phyloP scores from a whole-genome alignment of 2,113 vertebrate species.

The Bos javanicus region DNA sequence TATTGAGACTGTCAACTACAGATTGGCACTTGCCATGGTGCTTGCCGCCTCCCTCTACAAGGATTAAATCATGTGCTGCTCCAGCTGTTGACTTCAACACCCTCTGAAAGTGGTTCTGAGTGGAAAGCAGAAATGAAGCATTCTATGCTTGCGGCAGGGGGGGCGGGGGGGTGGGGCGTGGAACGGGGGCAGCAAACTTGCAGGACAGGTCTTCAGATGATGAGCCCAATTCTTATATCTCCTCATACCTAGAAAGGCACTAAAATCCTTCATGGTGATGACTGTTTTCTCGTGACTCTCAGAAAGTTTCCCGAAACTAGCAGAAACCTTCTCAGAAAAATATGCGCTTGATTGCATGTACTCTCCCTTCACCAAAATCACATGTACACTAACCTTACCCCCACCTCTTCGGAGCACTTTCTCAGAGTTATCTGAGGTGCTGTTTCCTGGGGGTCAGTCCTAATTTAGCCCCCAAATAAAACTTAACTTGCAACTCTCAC shows the following conservation, averaged over 20 bases:
- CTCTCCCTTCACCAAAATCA: not conserved
- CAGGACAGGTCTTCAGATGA: not conserved
- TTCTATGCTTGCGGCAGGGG: not conserved
- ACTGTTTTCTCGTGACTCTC: not conserved
- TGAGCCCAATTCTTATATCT: not conserved
- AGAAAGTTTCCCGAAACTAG: not conserved
- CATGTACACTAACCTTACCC: not conserved
- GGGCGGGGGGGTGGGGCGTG: too few species aligned
- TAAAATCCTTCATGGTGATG: not conserved
- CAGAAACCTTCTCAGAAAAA: not conserved
- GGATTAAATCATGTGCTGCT: not conserved
- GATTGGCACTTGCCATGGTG: not conserved
- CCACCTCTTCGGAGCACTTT: not conserved
- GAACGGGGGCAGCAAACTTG: not conserved
- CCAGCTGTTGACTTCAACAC: not conserved
- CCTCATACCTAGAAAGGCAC: not conserved
- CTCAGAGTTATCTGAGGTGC: not conserved
- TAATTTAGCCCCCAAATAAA: not conserved
- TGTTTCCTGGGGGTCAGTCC: not conserved
- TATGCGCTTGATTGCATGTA: not conserved
- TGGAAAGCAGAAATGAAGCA: not conserved
- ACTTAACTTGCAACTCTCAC: not conserved
- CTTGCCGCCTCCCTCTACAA: not conserved
- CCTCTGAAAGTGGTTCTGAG: not conserved
- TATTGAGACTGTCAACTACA: not conserved